A percentile compares a stretch with the other conserved stretches of the same genome.
Conservation (phyloP, 2,113 vertebrate species). For the Onychostruthus taczanowskii region DNA sequence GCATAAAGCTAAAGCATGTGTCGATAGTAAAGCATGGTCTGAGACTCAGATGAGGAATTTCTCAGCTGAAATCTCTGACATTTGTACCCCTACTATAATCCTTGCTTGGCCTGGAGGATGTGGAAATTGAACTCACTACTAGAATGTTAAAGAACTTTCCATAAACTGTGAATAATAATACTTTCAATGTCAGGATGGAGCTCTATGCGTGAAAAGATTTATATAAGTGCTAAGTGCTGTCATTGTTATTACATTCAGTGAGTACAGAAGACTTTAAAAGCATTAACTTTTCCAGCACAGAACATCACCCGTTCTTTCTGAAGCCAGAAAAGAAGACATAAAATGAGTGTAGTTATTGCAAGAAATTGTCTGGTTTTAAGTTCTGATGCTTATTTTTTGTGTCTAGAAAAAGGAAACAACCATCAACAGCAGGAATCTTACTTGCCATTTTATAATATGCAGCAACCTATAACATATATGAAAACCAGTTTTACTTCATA, state of each 20-base stretch:
- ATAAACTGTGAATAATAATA: not conserved
- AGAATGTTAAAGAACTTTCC: not conserved
- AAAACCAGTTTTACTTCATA: not conserved
- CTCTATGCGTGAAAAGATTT: not conserved
- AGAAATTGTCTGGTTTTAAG: not conserved
- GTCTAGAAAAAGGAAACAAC: slow-evolving; percentile 16
- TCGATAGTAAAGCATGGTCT: not conserved
- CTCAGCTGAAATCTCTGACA: not conserved
- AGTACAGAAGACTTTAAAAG: slow-evolving; percentile 25
- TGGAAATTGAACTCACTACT: not conserved
- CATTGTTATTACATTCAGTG: slow-evolving; percentile 15
- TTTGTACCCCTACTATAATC: not conserved
- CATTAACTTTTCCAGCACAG: slow-evolving; percentile 2
- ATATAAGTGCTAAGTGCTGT: not conserved
- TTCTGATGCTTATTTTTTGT: not conserved
- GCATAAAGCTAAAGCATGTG: not conserved
- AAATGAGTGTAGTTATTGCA: slow-evolving; percentile 3
- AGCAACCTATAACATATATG: not conserved
- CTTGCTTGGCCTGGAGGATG: not conserved
- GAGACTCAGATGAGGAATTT: not conserved
- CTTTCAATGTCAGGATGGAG: not conserved
- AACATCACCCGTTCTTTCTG: not conserved
- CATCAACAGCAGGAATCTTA: not conserved
- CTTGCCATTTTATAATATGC: not conserved
- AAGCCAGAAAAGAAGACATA: not conserved